Evolutionary conservation across 2,888 invertebrate genomes (phyloP).

Genomic region (Lepidocyrtoides sp.): DNA sequence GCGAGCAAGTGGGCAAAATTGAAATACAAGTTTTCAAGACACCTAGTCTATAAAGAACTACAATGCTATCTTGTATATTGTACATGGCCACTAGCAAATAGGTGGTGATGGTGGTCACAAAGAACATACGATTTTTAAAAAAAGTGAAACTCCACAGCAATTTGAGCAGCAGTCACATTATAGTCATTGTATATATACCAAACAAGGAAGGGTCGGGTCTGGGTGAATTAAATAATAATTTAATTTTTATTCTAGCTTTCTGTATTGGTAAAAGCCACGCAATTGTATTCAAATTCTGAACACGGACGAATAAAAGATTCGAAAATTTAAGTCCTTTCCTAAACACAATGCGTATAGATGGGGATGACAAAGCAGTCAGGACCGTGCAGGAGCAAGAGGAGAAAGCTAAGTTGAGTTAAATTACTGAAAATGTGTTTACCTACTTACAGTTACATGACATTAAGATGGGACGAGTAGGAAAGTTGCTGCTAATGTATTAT

Average conservation of each 20-base stretch:
- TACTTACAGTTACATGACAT: constrained; percentile 35
- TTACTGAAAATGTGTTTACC: constrained; percentile 62
- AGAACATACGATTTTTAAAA: background rate
- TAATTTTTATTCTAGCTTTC: constrained; percentile 54
- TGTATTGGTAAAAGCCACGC: background rate
- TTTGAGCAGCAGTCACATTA: background rate
- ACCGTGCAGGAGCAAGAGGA: background rate
- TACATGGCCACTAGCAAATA: too few species aligned
- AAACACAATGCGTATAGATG: background rate
- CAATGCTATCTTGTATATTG: too few species aligned
- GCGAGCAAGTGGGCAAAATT: background rate
- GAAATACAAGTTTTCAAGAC: constrained; percentile 6
- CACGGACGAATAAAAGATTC: constrained; percentile 52
- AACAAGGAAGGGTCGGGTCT: constrained; percentile 5
- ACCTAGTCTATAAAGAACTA: too few species aligned
- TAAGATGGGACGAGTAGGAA: constrained; percentile 61
- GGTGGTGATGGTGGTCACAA: background rate
- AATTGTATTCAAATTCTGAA: constrained; percentile 67
- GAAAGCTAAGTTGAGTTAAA: constrained; percentile 57
- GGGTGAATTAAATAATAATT: constrained; percentile 71
- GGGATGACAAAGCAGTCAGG: background rate
- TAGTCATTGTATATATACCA: background rate
- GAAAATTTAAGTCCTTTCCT: constrained; percentile 21
- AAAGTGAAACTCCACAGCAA: background rate
- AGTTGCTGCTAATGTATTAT: constrained; percentile 74